Evolutionary conservation across 2,888 invertebrate genomes (phyloP).

Genomic region (Argynnis bischoffii): DNA sequence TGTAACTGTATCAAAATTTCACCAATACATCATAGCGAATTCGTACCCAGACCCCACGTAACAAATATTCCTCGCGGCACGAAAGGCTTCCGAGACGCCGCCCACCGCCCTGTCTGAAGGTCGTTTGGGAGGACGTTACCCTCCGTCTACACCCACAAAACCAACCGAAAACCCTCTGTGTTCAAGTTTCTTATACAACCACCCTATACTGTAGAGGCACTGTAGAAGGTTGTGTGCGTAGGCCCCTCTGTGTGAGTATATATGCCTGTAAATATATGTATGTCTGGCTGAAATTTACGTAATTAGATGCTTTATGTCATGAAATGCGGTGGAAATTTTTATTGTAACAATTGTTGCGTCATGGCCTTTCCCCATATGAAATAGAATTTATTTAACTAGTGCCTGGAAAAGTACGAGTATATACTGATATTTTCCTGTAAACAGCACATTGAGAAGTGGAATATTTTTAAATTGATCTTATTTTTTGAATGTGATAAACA

Average conservation of each 20-base stretch:
- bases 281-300: conserved; percentile 27
- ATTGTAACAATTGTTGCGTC: conserved; percentile 15
- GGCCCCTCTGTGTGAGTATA: conserved; percentile 3
- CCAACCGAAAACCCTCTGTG: conserved; percentile 38
- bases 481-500: no score
- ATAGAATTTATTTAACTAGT: neutral
- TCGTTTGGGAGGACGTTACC: conserved; percentile 72
- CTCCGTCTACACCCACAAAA: conserved; percentile 46
- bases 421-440: no score
- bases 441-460: no score
- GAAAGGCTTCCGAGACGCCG: conserved; percentile 68
- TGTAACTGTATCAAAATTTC: conserved; percentile 11
- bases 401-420: neutral
- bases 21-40: conserved; percentile 26
- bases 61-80: conserved; percentile 41
- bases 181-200: conserved; percentile 26
- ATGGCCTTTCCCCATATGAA: conserved; percentile 2
- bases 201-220: conserved; percentile 21
- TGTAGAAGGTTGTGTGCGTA: conserved; percentile 3
- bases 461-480: no score
- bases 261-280: conserved; percentile 10
- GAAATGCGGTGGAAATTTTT: conserved; percentile 20
- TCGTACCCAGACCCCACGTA: conserved; percentile 35
- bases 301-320: conserved; percentile 27
- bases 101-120: conserved; percentile 71